A percentile compares a stretch with the other conserved stretches of the same genome.
phyloP scores from a whole-genome alignment of 2,113 vertebrate species.

The Grantiella picta region DNA sequence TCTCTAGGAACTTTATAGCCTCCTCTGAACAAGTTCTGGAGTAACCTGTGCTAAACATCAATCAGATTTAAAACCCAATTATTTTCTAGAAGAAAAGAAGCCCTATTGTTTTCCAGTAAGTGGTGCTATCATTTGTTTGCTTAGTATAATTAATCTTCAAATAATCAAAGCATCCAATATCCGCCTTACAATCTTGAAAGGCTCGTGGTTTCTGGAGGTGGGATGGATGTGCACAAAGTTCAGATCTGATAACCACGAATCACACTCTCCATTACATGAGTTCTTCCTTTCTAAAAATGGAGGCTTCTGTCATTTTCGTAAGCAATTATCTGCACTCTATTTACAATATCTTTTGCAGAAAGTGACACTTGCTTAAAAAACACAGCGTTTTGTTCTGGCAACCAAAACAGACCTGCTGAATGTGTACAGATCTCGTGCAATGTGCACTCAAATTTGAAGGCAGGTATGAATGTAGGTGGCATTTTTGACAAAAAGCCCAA shows the following conservation, averaged over 20 bases:
- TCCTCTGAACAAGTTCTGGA: background rate
- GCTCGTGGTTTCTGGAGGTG: background rate
- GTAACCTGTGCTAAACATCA: background rate
- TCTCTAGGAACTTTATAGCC: background rate
- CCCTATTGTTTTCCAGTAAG: background rate
- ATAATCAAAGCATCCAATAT: background rate
- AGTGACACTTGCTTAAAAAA: background rate
- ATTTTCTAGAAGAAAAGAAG: background rate
- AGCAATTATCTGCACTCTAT: background rate
- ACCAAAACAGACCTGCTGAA: background rate
- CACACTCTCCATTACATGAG: rapidly evolving
- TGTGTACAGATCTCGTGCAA: background rate
- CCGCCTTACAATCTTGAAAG: background rate
- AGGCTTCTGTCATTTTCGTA: background rate
- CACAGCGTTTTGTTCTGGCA: background rate
- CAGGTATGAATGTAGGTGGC: background rate
- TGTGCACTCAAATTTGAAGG: background rate
- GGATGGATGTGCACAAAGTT: background rate
- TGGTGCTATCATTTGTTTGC: background rate
- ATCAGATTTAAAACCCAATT: background rate
- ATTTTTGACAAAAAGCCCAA: background rate
- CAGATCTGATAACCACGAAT: background rate
- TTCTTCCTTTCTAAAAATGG: background rate
- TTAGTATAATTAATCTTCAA: background rate
- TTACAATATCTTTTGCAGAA: background rate